Conservation (phyloP, 2,797 vertebrate genomes). For the Pipistrellus nathusii region DNA sequence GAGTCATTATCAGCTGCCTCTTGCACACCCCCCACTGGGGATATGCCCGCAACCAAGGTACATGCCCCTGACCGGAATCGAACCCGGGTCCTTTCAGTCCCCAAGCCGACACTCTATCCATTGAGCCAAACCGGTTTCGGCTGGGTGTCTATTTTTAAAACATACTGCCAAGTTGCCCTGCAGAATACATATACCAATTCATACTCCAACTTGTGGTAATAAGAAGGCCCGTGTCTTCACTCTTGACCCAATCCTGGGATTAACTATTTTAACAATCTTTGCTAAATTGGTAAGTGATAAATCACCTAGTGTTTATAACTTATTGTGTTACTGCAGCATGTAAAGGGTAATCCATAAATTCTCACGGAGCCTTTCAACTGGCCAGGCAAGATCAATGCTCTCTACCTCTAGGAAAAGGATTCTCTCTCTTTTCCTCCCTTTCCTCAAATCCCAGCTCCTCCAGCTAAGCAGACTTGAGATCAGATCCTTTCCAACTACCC, state of each 20-base stretch:
- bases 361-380: not conserved
- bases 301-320: not conserved
- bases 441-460: not conserved
- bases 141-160: slow-evolving; percentile 26
- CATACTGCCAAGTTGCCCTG: slow-evolving; percentile 31
- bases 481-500: not conserved
- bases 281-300: slow-evolving; percentile 48
- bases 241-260: slow-evolving; percentile 15
- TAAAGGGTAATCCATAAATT: not conserved
- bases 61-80: too few relatives aligned
- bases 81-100: too few relatives aligned
- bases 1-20: too few relatives aligned
- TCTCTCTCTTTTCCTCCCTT: not conserved
- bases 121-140: too few relatives aligned
- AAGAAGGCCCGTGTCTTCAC: not conserved
- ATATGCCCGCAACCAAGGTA: too few relatives aligned
- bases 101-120: too few relatives aligned
- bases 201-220: not conserved
- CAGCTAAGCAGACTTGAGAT: not conserved
- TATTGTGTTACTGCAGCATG: not conserved
- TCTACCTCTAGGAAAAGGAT: not conserved
- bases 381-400: not conserved
- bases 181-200: not conserved
- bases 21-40: too few relatives aligned
- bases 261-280: slow-evolving; percentile 18